These are phyloP conservation scores for Lagopus muta DNA, from an alignment of 2,113 vertebrate genomes.

Conservation along the genomic window DNA sequence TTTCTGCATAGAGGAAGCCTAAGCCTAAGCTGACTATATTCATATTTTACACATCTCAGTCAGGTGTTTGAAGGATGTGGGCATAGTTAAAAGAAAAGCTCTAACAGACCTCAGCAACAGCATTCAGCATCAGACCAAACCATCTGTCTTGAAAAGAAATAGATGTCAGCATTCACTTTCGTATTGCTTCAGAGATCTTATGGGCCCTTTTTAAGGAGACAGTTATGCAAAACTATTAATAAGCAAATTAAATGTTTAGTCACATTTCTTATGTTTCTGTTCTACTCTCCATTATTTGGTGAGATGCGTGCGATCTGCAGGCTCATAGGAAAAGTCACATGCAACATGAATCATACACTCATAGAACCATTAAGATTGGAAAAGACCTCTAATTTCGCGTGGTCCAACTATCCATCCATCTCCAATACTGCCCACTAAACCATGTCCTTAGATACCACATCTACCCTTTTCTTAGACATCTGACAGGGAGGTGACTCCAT, in stretches of 20 bases:
- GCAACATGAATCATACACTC: background rate
- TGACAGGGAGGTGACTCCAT: no score
- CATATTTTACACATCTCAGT: background rate
- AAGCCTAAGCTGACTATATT: background rate
- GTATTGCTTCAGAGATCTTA: background rate
- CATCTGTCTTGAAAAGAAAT: background rate
- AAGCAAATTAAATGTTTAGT: background rate
- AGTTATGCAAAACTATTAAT: background rate
- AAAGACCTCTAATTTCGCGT: no score
- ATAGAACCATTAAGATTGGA: no score
- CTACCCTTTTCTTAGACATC: no score
- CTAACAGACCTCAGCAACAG: background rate
- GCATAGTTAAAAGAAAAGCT: background rate
- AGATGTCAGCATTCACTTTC: background rate
- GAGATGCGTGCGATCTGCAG: background rate
- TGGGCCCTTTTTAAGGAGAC: background rate
- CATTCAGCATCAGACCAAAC: background rate
- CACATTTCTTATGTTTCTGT: background rate
- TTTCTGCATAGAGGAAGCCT: background rate
- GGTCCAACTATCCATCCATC: no score
- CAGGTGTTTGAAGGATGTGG: background rate
- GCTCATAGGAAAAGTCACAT: rapidly evolving
- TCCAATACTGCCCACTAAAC: no score
- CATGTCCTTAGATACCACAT: no score
- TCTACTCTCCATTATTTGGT: background rate